Conservation (phyloP, 2,113 vertebrate species). For the Erythrolamprus reginae region DNA sequence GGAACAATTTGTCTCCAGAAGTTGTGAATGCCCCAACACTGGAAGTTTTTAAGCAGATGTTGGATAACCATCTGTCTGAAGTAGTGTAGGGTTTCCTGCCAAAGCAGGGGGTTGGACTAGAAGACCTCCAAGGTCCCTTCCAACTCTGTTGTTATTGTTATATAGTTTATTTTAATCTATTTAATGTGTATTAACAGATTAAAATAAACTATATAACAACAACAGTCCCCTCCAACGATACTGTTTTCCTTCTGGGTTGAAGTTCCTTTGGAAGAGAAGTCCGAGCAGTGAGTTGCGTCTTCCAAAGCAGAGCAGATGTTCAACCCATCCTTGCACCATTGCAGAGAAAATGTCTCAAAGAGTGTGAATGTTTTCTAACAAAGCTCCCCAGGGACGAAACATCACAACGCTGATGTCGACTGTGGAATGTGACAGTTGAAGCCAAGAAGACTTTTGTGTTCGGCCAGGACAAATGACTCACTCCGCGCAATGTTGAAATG, state of each 20-base stretch:
- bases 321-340: background rate
- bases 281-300: background rate
- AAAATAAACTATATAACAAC: no score
- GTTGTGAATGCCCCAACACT: no score
- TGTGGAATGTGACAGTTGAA: background rate
- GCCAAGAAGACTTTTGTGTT: background rate
- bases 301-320: background rate
- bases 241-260: background rate
- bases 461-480: background rate
- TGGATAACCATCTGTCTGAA: no score
- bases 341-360: background rate
- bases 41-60: no score
- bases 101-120: no score
- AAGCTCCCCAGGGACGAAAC: background rate
- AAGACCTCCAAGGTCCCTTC: no score
- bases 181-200: no score
- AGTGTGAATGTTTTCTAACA: background rate
- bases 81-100: no score
- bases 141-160: no score
- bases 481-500: background rate
- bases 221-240: no score
- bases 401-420: background rate
- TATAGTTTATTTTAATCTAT: no score
- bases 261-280: background rate
- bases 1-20: no score